Base-by-base conservation (phyloP, 2,888 invertebrate species). In the Bimastos eiseni region DNA sequence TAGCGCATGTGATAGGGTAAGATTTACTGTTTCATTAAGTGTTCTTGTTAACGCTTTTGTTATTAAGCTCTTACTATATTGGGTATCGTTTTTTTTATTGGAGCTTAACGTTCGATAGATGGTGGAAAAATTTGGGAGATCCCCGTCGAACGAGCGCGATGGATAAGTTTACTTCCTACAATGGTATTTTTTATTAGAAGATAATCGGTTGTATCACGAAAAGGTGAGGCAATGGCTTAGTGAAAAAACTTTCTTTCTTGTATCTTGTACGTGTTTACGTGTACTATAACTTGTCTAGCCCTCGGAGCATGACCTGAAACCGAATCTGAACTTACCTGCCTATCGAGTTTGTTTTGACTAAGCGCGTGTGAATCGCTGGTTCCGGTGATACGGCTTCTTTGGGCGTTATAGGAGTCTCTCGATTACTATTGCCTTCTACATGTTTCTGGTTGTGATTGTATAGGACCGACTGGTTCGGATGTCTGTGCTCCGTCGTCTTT, bases 81-180 rank as follows among this genome's bases (percentile, higher is more conserved):
- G 30, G 70, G 70, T 70, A 70, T 70, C 30, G 70, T 70, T 70
- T 70, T 8, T 30, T 24, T 24, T 19, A n/a, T 49, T 70, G 8
- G 13, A 8, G n/a, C n/a, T 70, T 8, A n/a, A 70, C 17, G n/a
- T 70, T 70, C 70, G n/a, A 70, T 70, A 70, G 70, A 70, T 70
- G 70, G 30, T 70, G 70, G 70, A 70, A 70, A 70, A 70, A 70
- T 70, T 70, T n/a, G 70, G 70, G 70, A 70, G 70, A 70, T 70
- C 70, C 70, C 70, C 70, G 30, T 70, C 70, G 70, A 55, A n/a
- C 70, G 5, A 70, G 70, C 70, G 70, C 70, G 70, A 70, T 70
- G 70, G 70, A 70, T 3, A 55, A n/a, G 70, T 70, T 70, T 70
- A 70, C 70, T 70, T 70, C 70, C 70, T 70, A 70, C n/a, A 70